Base-by-base conservation (phyloP, 2,888 invertebrate genomes). In the Aporophyla lueneburgensis region DNA sequence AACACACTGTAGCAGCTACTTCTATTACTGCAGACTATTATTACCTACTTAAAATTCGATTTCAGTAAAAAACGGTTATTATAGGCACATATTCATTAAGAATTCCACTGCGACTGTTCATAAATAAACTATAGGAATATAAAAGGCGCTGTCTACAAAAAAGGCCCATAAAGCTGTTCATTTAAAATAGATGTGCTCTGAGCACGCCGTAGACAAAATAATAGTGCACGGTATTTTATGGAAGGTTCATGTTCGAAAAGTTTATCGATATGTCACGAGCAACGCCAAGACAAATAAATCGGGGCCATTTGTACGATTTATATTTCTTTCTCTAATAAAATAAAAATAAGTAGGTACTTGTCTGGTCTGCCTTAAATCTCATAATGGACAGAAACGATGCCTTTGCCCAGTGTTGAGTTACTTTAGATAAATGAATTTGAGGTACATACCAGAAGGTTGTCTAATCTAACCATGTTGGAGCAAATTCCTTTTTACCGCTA, bases 41-140 rank as follows among this genome's bases (percentile, higher is more conserved):
- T 43, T 16, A 67, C 33, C 33, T 12, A 49, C 56, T 66, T 59
- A 7, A 61, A 61, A 66, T 33, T 51, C 6, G 21, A 24, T 61
- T 54, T 54, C 54, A 54, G 27, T 40, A 53, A 81, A 62, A 54
- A 54, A 54, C 43, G 21, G 56, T 62, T 68, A 27, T 6, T 68
- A 27, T 3, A 27, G 6, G 6, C 49, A 21, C n/a, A 21, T 49
- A 77, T 78, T 54, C 27, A 43, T 79, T 56, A 62, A 33, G 40
- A 80, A 79, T 67, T 66, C 49, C 53, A 53, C 14, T 62, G 24
- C 61, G 40, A 56, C 51, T 24, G 46, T 58, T n/a, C 80, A 65
- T 68, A 83, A 71, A 84, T 84, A 81, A 80, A 68, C 80, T 74
- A 69, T 84, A 63, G 66, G 81, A 74, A 80, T 63, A 81, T 61